Base-by-base conservation (phyloP, 2,888 invertebrate species). In the Zaprionus obscuricornis region DNA sequence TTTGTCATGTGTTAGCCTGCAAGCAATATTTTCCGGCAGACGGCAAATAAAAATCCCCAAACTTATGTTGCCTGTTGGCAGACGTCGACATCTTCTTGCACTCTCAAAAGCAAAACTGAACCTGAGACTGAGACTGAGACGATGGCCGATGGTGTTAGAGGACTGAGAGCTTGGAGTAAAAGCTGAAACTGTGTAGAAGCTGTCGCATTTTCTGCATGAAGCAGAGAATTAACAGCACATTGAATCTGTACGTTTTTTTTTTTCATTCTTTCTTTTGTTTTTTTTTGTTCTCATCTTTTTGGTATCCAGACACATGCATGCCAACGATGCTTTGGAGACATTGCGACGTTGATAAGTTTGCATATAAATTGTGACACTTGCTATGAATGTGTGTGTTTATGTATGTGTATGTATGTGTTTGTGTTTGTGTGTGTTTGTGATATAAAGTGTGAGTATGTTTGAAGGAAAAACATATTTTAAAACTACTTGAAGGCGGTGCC, bases 21-120 rank as follows among this genome's bases (percentile, higher is more conserved):
- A 52, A 77, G 81, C 86, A 74, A 81, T 81, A 81, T 86, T 84
- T 81, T 77, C 64, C 58, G 66, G 59, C 85, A 77, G 82, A 84
- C 66, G 71, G 78, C 85, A 84, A 86, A 86, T 81, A 81, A 86
- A 81, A 81, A 86, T 86, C 85, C 85, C 74, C 65, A 86, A 81
- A 81, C 85, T 86, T 86, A 86, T 85, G 81, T 79, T 83, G 66
- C 75, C 69, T 45, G 58, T 56, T 62, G 49, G 42, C 73, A 63
- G 57, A 58, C 77, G 63, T 29, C 55, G 55, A 46, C 49, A 62
- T 50, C 24, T 57, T 54, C 66, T 57, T 45, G 31, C 50, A 17
- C 45, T 49, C 45, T 57, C 73, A 50, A 47, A 34, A 50, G 43
- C 33, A 40, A 16, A 26, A 18, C 17, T 2, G 59, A 8, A 49